Conservation (phyloP, 2,797 vertebrate species). For the Schizothorax lantsangensis region DNA sequence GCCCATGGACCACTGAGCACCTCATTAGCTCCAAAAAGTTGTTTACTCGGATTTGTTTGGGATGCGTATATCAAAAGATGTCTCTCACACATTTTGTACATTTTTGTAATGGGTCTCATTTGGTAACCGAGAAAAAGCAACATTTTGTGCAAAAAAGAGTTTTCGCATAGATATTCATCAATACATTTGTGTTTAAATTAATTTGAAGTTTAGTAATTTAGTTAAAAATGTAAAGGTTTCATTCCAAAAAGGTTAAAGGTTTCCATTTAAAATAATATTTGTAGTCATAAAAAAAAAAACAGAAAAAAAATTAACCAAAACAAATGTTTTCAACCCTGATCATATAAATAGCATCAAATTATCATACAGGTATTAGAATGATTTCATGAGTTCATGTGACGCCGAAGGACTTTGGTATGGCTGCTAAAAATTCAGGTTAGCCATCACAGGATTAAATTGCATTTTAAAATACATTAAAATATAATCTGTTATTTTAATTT, state of each 20-base stretch:
- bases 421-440: background rate
- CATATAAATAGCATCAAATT: background rate
- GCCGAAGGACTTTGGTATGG: background rate
- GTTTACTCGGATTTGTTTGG: slow-evolving; percentile 40
- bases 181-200: background rate
- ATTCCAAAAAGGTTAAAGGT: too few species aligned
- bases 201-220: background rate
- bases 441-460: background rate
- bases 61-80: slow-evolving; percentile 17
- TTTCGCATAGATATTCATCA: background rate
- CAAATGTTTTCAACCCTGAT: background rate
- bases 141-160: background rate
- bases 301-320: too few species aligned
- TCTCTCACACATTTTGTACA: background rate
- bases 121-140: background rate
- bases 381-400: background rate
- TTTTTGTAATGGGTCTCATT: background rate
- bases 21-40: slow-evolving; percentile 63
- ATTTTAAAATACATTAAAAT: too few species aligned
- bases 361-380: background rate
- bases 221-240: too few species aligned
- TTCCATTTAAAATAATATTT: too few species aligned
- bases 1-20: slow-evolving; percentile 64
- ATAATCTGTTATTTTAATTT: too few species aligned
- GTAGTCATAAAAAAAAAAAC: too few species aligned